Base-by-base conservation (phyloP, 2,797 vertebrate species). In the Todus mexicanus region DNA sequence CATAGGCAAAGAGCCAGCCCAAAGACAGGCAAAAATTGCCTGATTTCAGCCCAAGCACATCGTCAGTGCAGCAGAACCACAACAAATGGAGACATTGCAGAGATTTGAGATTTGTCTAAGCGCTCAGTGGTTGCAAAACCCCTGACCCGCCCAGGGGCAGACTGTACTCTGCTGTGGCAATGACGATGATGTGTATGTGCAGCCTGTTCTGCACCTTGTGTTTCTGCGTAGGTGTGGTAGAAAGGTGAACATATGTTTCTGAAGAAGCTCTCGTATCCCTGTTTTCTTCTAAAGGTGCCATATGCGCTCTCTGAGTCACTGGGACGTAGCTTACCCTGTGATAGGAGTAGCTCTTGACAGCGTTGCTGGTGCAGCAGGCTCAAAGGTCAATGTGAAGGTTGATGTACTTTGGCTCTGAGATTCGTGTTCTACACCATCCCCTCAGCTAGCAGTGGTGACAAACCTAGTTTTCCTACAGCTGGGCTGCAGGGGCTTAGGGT, bases 171-270 rank as follows among this genome's bases (percentile, higher is more conserved):
- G 54, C 81, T 13, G 40, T n/a, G 63, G 79, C 2, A 6, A 73
- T 72, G 88, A 93, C 1, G 45, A 42, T 3, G 73, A 31, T 35
- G 48, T 17, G 48, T 26, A 61, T 11, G 18, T 68, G 40, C 59
- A 88, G 48, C 77, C 27, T 59, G 77, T 94, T 93, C 91, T 78
- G 66, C 66, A 81, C 90, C 92, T 96, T 92, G 54, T 1, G 10
- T 40, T 94, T 81, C 64, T 89, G 48, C 0, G 90, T 93, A 78
- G 92, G 92, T 10, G 4, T 60, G 84, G 80, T 81, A 93, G 84
- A 95, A 95, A 96, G 95, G 93, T 95, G 90, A 96, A 88, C 93
- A 95, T 95, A 95, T 92, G 93, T 21, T 96, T 90, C 81, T 90
- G 80, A 76, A 91, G 79, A 76, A 87, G 94, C 42, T 93, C 91